Evolutionary conservation across 2,113 vertebrate genomes (phyloP), one percentile per base, ranked within the genome.

Genomic region (Thamnaconus septentrionalis): DNA sequence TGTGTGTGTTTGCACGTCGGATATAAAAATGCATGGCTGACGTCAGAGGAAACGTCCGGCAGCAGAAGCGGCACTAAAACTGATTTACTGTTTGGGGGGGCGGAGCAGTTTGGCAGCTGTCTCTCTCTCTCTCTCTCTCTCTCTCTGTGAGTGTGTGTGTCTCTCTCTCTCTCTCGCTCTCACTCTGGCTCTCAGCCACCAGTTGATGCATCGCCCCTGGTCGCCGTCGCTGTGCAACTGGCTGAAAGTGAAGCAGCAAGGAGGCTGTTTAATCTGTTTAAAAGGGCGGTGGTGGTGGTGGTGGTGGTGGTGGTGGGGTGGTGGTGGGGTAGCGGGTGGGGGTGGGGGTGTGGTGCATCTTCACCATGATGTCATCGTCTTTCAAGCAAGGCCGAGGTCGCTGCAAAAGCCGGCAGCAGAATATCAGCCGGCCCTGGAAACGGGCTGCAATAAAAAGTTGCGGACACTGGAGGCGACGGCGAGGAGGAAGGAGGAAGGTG

Each of bases 21-120:
- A 92, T 84, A 91, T 90, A 88, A 87, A 87, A 91, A 93, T 91
- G 86, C 53, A 43, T 53, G 76, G 85, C 85, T 61, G 64, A 80
- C 89, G 78, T 85, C 84, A 60, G 71, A 59, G 73, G 71, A 76
- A 51, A 12, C 71, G 59, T 59, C 56, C 61, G 12, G 80, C 71
- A 53, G 76, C 87, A 87, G 85, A 78, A 71, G 52, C 67, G 71
- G 91, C 66, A 91, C 90, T 90, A 31, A 31, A 31, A 31, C 18
- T 31, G 18, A 31, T 31, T 31, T 31, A 31, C 18, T 31, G 18
- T 31, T 31, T 31, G 18, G 18, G 18, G 18, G 18, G 18, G 18
- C 18, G 18, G 18, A 31, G 18, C 18, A 31, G 18, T 31, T 31
- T 31, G 18, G 18, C 18, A 31, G 18, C 18, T 31, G 18, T 31